Conservation (phyloP, 2,888 invertebrate species). For the Maniola hyperantus region DNA sequence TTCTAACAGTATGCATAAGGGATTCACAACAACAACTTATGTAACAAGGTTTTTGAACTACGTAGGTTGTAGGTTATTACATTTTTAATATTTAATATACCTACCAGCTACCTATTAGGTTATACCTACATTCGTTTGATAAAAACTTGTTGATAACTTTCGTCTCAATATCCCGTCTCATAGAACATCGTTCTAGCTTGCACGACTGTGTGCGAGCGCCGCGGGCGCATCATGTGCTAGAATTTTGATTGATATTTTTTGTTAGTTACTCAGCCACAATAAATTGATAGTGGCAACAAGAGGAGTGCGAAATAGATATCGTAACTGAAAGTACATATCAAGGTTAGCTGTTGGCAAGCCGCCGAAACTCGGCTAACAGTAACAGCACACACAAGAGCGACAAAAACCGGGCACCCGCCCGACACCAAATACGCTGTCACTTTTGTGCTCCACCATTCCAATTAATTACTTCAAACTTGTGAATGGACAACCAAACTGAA, state of each 20-base stretch:
- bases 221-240: conserved; percentile 80
- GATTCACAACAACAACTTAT: no score
- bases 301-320: conserved; percentile 78
- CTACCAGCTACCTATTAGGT: no score
- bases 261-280: conserved; percentile 79
- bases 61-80: neutral
- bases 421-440: conserved; percentile 58
- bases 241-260: conserved; percentile 83
- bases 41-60: no score
- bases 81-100: no score
- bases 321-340: conserved; percentile 79
- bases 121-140: neutral
- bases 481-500: conserved; percentile 62
- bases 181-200: conserved; percentile 49
- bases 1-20: no score
- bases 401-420: conserved; percentile 70
- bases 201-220: conserved; percentile 62
- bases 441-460: conserved; percentile 70
- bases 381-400: conserved; percentile 68
- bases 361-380: conserved; percentile 77
- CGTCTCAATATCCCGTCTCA: conserved; percentile 21
- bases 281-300: conserved; percentile 80
- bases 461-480: conserved; percentile 68
- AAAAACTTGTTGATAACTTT: conserved; percentile 17
- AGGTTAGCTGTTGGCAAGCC: conserved; percentile 75